Percentiles rank a stretch among this genome's conserved stretches.
Evolutionary conservation across 2,797 vertebrate genomes (phyloP).

Genomic region (Nannoperca australis): DNA sequence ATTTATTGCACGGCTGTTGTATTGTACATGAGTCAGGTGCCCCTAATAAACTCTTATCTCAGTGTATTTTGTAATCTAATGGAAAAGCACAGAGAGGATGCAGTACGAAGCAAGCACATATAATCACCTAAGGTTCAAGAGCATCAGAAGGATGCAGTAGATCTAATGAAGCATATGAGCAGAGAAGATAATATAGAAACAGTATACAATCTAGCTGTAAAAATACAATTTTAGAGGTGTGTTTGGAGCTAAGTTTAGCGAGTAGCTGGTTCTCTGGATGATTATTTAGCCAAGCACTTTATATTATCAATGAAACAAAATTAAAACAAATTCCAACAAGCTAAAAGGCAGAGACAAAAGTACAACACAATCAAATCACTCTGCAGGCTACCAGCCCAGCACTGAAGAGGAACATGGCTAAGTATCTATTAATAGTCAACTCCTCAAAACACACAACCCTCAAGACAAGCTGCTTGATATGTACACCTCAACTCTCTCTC

Average conservation of each 20-base stretch:
- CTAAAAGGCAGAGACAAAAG: neutral
- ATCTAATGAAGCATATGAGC: neutral
- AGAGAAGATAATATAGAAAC: neutral
- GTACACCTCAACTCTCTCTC: neutral
- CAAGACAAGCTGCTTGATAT: conserved; percentile 24
- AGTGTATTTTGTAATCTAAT: neutral
- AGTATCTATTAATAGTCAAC: conserved; percentile 53
- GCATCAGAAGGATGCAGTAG: neutral
- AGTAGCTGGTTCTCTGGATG: neutral
- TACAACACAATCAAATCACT: conserved; percentile 17
- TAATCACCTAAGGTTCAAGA: neutral
- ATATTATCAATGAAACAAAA: conserved; percentile 1
- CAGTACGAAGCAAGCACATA: neutral
- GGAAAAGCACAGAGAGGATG: neutral
- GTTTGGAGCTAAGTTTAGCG: too few relatives aligned
- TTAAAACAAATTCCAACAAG: neutral
- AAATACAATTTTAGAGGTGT: neutral
- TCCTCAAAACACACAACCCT: conserved; percentile 25
- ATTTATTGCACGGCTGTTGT: neutral
- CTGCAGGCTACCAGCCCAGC: conserved; percentile 4
- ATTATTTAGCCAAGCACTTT: neutral
- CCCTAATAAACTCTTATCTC: neutral
- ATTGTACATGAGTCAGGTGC: neutral
- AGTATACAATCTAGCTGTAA: neutral
- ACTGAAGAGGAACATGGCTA: conserved; percentile 36